Base-by-base conservation (phyloP, 2,888 invertebrate species). In the Balanococcus diminutus region DNA sequence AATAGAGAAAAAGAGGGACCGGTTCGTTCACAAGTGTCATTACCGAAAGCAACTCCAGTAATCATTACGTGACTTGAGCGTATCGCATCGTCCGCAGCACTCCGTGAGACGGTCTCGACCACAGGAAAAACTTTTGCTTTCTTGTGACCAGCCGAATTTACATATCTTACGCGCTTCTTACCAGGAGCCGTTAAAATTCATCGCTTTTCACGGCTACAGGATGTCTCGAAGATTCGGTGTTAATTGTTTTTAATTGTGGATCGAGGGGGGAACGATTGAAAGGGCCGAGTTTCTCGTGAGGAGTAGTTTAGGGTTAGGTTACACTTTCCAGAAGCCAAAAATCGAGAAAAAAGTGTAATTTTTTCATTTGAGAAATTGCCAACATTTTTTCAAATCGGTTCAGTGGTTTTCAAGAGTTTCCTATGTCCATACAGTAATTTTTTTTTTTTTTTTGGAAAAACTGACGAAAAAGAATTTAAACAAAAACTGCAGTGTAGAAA, bases 21-120 rank as follows among this genome's bases (percentile, higher is more conserved):
- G 32, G 83, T 67, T 83, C 51, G n/a, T 56, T 19, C 67, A 19
- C 14, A 61, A 83, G 61, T 83, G 83, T 83, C 83, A 83, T 83
- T 83, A 83, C 83, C 36, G 67, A 83, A 39, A 67, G 83, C 56
- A 83, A 83, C 28, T 36, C 56, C 39, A 19, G 51, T 51, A 83
- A 83, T 56, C 51, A 22, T 36, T 67, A 83, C 67, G 67, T 83
- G 83, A 83, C 56, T 83, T 56, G 19, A 46, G 82, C 56, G 56
- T 75, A 75, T 75, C 67, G 28, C 11, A 67, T 28, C 32, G 75
- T 75, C 75, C 31, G 75, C 19, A 75, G 28, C 4, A 14, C 61
- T 67, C 61, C 61, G 61, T 67, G 61, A 25, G 61, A 67, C 46
- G 42, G 81, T 39, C 22, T 46, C 39, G 25, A 81, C 42, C 81